Base-by-base conservation (phyloP, 2,797 vertebrate species). In the Acanthurus tractus region DNA sequence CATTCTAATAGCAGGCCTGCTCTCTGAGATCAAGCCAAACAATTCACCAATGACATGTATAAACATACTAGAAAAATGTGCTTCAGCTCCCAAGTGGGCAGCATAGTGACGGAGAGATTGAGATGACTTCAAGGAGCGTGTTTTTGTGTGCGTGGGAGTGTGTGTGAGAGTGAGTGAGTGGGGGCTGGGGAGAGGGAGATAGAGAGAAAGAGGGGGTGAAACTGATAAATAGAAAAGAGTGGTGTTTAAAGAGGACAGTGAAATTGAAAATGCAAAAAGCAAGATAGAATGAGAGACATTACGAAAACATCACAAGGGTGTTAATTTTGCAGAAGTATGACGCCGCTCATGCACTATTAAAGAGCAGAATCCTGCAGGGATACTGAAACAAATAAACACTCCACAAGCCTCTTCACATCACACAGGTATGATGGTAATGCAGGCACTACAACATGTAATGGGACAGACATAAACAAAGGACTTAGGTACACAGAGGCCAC, bases 381-480 rank as follows among this genome's bases (percentile, higher is more conserved):
- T 86, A 91, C 36, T 86, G 82, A 91, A 92, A 89, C 83, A 90
- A 93, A 93, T 87, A 89, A 94, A 92, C 91, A 94, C 91, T 93
- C 82, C 63, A 91, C 67, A 63, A 83, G 45, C 82, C 92, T 86
- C 91, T 93, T 77, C 78, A 89, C 83, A 83, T 91, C 76, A 81
- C 71, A 63, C 88, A 85, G 82, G 90, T 87, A 85, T 85, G 84
- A 88, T 58, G 75, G 70, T 70, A 69, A 63, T 63, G 85, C 85
- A 83, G 79, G 79, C 84, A 89, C 85, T 87, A 86, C 79, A 86
- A 82, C 42, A 74, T 92, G 84, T 89, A 93, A 92, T 89, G 87
- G 84, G 46, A 74, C 70, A 86, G 90, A 89, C 80, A 70, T 48
- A 82, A 79, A 88, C 74, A 91, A 82, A 89, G 77, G 77, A 85